Percentiles rank a stretch among this genome's conserved stretches.
Conservation (phyloP, 1,140 invertebrate genomes). For the Tetranychus cinnabarinus region DNA sequence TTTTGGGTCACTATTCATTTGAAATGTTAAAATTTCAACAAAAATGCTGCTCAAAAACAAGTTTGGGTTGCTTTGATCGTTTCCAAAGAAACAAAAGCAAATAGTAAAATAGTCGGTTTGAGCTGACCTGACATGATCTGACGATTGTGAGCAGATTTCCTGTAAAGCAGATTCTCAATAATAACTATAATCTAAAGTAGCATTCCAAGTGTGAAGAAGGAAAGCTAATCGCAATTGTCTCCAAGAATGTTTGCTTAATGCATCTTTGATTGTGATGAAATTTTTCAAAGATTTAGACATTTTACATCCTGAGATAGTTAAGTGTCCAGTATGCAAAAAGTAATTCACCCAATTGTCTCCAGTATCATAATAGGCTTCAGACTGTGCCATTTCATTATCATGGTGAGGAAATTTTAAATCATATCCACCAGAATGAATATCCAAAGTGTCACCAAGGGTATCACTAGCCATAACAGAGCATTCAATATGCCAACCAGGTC, state of each 20-base stretch:
- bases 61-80: no score
- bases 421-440: conserved; percentile 93
- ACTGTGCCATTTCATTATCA: conserved; percentile 96
- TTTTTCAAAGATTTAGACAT: conserved; percentile 99
- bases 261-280: conserved; percentile 89
- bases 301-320: conserved; percentile 97
- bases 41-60: no score
- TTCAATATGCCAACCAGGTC: conserved; percentile 94
- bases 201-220: conserved; percentile 90
- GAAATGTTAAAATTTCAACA: no score
- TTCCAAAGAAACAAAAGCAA: no score
- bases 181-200: conserved; percentile 80
- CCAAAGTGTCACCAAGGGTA: conserved; percentile 62
- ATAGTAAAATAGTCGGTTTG: no score
- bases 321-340: conserved; percentile 91
- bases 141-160: no score
- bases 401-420: conserved; percentile 99
- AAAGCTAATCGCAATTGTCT: conserved; percentile 80
- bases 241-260: conserved; percentile 56
- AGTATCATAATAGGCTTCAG: conserved; percentile 74
- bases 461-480: conserved; percentile 94
- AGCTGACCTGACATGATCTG: no score
- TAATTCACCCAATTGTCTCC: conserved; percentile 77
- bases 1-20: no score
- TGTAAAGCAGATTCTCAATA: no score